Conservation (phyloP, 2,888 invertebrate species). For the Hecatera dysodea region DNA sequence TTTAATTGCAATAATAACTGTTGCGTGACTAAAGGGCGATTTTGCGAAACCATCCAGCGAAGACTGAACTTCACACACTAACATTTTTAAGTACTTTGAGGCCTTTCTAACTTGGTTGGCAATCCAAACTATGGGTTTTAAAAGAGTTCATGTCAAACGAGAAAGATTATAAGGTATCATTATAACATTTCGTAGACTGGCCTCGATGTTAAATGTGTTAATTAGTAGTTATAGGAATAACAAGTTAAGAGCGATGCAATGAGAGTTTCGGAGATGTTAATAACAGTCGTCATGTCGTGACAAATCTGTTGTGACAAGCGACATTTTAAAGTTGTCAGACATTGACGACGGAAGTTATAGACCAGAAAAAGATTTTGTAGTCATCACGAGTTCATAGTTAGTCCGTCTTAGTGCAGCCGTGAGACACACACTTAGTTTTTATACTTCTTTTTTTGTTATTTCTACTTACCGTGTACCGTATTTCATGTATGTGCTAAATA, state of each 20-base stretch:
- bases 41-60: slow-evolving; percentile 44
- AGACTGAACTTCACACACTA: neutral
- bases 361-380: slow-evolving; percentile 11
- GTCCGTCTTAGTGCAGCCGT: no score
- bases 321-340: slow-evolving; percentile 31
- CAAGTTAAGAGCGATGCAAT: slow-evolving; percentile 45
- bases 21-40: slow-evolving; percentile 75
- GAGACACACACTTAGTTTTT: no score
- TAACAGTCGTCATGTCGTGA: slow-evolving; percentile 28
- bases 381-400: no score
- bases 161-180: slow-evolving; percentile 69
- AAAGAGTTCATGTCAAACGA: slow-evolving; percentile 65
- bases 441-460: no score
- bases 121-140: slow-evolving; percentile 24
- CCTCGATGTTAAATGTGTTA: slow-evolving; percentile 65
- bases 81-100: neutral
- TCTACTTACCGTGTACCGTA: no score
- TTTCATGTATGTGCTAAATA: no score
- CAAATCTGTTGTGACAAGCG: slow-evolving; percentile 54
- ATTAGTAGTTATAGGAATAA: slow-evolving; percentile 64
- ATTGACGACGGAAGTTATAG: slow-evolving; percentile 11
- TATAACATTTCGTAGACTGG: slow-evolving; percentile 68
- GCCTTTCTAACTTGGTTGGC: slow-evolving; percentile 23
- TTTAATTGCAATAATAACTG: slow-evolving; percentile 75
- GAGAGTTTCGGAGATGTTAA: slow-evolving; percentile 47